Percentiles rank a stretch among this genome's conserved stretches.
Conservation (phyloP, 2,797 vertebrate species). For the Galagoides demidoff region DNA sequence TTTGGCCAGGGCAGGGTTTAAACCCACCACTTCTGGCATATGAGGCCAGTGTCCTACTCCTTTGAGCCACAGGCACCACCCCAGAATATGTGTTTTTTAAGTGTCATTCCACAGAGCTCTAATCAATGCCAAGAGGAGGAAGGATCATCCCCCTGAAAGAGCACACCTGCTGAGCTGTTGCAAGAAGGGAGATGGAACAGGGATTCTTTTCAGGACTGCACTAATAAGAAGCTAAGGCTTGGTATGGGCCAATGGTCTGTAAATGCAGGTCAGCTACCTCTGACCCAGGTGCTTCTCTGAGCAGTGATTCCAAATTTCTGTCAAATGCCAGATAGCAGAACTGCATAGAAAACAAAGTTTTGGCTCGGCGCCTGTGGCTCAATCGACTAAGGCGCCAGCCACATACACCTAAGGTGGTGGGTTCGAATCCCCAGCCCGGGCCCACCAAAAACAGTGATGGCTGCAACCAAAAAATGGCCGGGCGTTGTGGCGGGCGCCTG, state of each 20-base stretch:
- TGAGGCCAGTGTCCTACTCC: too few species aligned
- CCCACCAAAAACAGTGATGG: too few species aligned
- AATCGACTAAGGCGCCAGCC: too few species aligned
- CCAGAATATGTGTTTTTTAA: not conserved
- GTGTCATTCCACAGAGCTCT: conserved; percentile 29
- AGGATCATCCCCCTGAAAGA: not conserved
- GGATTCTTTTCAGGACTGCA: not conserved
- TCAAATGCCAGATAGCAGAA: not conserved
- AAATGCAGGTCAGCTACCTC: not conserved
- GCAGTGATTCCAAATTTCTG: not conserved
- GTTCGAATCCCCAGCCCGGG: too few species aligned
- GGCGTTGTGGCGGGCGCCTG: too few species aligned
- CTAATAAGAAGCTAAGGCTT: not conserved
- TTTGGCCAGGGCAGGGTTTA: too few species aligned
- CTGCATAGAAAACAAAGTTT: not conserved
- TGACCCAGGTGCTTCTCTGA: not conserved
- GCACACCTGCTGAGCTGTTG: not conserved
- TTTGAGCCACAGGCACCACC: too few species aligned
- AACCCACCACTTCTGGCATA: too few species aligned
- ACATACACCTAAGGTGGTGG: too few species aligned
- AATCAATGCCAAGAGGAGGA: not conserved
- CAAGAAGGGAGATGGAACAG: not conserved
- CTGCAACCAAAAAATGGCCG: too few species aligned
- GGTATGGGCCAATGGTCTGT: not conserved
- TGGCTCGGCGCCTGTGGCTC: too few species aligned